These are phyloP conservation scores for Platyrinchus mystaceus DNA, from an alignment of 2,797 vertebrate species.

Conservation along the genomic window DNA sequence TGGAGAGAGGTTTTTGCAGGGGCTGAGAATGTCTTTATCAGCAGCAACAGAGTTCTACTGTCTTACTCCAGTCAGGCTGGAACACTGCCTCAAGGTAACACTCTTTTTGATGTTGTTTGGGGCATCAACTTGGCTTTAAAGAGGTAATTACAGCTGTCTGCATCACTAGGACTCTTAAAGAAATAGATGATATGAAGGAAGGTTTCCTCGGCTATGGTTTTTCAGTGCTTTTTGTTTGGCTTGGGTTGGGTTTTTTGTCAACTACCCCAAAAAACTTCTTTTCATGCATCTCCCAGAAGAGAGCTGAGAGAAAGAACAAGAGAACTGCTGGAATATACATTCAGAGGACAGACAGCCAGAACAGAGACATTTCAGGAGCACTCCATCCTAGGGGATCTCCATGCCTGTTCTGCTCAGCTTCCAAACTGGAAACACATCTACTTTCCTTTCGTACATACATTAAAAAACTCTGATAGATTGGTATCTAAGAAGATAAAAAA, in stretches of 20 bases:
- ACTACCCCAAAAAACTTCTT: background rate
- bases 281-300: background rate
- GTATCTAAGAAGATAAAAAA: background rate
- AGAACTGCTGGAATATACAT: background rate
- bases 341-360: background rate
- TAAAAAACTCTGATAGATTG: background rate
- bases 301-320: background rate
- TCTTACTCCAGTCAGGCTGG: background rate
- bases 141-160: background rate
- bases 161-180: background rate
- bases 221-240: background rate
- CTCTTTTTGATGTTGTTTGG: background rate
- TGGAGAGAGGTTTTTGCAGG: background rate
- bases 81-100: slow-evolving; percentile 16
- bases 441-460: background rate
- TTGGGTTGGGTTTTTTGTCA: background rate
- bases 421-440: background rate
- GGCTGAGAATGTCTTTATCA: background rate
- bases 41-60: background rate
- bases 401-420: background rate
- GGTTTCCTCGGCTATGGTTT: background rate
- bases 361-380: background rate
- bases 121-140: background rate
- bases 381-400: background rate
- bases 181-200: background rate